phyloP scores from a whole-genome alignment of 2,113 vertebrate species.

The Toxotes jaculatrix region DNA sequence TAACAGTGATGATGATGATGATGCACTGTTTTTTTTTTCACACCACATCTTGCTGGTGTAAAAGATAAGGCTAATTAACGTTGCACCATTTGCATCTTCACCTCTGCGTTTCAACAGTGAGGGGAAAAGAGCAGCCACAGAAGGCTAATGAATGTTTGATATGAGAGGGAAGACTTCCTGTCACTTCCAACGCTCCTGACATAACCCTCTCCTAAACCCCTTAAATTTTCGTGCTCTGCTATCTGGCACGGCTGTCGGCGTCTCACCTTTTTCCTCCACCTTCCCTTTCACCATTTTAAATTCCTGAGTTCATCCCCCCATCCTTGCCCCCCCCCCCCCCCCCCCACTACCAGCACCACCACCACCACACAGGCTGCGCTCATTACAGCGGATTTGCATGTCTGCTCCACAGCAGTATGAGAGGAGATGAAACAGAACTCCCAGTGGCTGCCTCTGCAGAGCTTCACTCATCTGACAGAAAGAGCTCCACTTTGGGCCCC shows the following conservation, averaged over 20 bases:
- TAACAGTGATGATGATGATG: constrained; percentile 40
- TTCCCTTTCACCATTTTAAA: constrained; percentile 73
- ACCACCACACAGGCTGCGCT: constrained; percentile 73
- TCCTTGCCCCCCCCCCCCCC: background rate
- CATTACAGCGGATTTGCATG: constrained; percentile 86
- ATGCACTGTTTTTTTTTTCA: constrained; percentile 31
- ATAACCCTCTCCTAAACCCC: constrained; percentile 58
- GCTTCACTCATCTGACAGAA: constrained; percentile 81
- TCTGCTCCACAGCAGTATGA: constrained; percentile 80
- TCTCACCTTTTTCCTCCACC: constrained; percentile 64
- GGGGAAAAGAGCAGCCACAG: constrained; percentile 56
- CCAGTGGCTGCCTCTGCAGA: constrained; percentile 80
- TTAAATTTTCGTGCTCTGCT: constrained; percentile 52
- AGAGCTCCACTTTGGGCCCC: constrained; percentile 79
- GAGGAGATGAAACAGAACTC: constrained; percentile 84
- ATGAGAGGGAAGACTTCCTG: constrained; percentile 69
- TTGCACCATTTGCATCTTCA: constrained; percentile 68
- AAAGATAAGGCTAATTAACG: constrained; percentile 74
- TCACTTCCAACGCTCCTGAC: constrained; percentile 60
- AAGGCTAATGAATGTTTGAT: constrained; percentile 79
- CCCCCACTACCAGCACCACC: constrained; percentile 12
- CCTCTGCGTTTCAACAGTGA: constrained; percentile 55
- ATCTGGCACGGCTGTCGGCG: constrained; percentile 48
- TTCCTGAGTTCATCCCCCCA: constrained; percentile 65
- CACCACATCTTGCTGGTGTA: constrained; percentile 58